Evolutionary conservation across 2,888 invertebrate species (phyloP), one percentile per base, ranked within the genome.

Genomic region (Lasioglossum calceatum): DNA sequence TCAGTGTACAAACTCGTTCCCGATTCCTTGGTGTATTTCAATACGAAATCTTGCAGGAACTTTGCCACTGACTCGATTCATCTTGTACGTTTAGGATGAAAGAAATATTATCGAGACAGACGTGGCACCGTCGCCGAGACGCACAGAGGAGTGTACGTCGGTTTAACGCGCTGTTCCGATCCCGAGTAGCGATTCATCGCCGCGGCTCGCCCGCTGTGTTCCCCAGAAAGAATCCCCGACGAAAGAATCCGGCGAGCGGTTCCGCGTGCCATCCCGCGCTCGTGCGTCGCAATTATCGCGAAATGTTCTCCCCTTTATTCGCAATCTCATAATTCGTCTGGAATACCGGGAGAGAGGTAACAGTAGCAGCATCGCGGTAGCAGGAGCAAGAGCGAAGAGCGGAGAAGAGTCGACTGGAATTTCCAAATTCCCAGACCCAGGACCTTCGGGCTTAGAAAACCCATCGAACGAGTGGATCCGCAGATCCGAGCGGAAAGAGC

Each of bases 231-330:
- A 80, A 72, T 82, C 71, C 71, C 36, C 71, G 47, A 47, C 47
- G 82, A 82, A 81, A 77, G 81, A 77, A 76, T 77, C 77, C 77
- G 36, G 50, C 27, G 36, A 16, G 44, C 67, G 79, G 77, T 70
- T 79, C 79, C 79, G 72, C 79, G 79, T 79, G 79, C 79, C 79
- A 79, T 72, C 72, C 61, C 27, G 54, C n/a, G 75, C 58, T 42
- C 64, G 58, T 77, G 61, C 71, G 77, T 71, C 77, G 81, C 77
- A 77, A 81, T 77, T 81, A 77, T 81, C 77, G 58, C 79, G 79
- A 42, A 72, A 71, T 70, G 54, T 72, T 42, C 54, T 58, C 79
- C 72, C 72, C 47, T 77, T 77, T 50, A 44, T 47, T 73, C 79
- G 50, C 72, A 50, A 42, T 71, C 78, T 78, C 78, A 78, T 67